These are phyloP conservation scores for Vulpes vulpes DNA, from an alignment of 2,113 vertebrate genomes.

Conservation along the genomic window DNA sequence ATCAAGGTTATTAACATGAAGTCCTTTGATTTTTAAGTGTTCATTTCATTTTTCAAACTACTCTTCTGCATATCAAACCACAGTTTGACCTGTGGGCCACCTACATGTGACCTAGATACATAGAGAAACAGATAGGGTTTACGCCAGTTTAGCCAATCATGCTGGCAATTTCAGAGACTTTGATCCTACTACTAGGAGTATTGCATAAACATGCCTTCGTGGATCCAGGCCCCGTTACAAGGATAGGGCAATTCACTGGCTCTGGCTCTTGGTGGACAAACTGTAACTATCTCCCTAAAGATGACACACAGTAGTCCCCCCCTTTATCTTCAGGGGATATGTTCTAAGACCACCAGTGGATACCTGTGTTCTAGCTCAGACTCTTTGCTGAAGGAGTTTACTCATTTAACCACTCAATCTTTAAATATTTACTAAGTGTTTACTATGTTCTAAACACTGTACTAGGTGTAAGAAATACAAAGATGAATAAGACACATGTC, in stretches of 20 bases:
- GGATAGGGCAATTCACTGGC: neutral
- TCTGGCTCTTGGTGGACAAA: neutral
- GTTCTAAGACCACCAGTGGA: neutral
- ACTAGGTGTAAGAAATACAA: neutral
- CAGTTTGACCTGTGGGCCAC: neutral
- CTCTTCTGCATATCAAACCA: neutral
- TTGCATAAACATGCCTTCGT: neutral
- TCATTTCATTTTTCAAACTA: neutral
- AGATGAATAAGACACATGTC: neutral
- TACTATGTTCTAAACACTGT: neutral
- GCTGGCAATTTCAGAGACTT: neutral
- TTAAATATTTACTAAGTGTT: neutral
- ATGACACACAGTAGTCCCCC: neutral
- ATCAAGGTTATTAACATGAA: neutral
- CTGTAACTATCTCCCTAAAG: neutral
- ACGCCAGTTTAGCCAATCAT: too few relatives aligned
- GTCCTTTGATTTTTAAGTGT: neutral
- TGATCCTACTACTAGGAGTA: neutral
- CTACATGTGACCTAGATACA: neutral
- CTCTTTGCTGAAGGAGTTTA: neutral
- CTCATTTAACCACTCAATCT: neutral
- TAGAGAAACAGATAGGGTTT: neutral
- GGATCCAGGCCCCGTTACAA: neutral
- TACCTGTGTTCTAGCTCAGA: neutral
- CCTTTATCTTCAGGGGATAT: neutral